These are phyloP conservation scores for Eclectus roratus DNA, from an alignment of 2,113 vertebrate genomes.

Conservation along the genomic window DNA sequence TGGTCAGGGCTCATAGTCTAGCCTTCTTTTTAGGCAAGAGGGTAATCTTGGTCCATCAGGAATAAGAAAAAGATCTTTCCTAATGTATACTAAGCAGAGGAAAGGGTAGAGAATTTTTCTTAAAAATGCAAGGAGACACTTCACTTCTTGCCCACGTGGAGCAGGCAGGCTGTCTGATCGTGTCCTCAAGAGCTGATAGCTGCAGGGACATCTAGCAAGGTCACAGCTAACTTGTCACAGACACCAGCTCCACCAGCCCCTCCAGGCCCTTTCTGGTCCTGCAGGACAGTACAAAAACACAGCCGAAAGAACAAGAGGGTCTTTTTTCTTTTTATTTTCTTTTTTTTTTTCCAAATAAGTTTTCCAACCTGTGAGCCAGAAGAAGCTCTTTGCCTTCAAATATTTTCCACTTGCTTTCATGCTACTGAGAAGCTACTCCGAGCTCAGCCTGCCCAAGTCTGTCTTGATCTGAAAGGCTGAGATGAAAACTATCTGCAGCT, in stretches of 20 bases:
- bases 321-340: background rate
- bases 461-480: background rate
- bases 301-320: background rate
- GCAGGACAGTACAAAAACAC: rapidly evolving
- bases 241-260: background rate
- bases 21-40: background rate
- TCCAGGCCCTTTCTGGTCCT: background rate
- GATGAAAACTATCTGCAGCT: background rate
- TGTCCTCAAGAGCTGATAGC: background rate
- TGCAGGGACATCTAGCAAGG: background rate
- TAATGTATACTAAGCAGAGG: background rate
- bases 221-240: background rate
- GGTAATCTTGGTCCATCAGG: background rate
- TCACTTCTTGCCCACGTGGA: background rate
- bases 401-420: background rate
- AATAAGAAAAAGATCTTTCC: background rate
- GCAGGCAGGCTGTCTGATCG: background rate
- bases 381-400: background rate
- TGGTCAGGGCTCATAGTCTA: background rate
- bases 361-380: background rate
- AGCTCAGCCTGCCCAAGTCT: background rate
- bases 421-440: background rate
- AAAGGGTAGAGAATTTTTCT: background rate
- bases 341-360: rapidly evolving
- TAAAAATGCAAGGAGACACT: background rate